A percentile compares a stretch with the other conserved stretches of the same genome.
Evolutionary conservation across 2,113 vertebrate species (phyloP).

Genomic region (Epinephelus fuscoguttatus): DNA sequence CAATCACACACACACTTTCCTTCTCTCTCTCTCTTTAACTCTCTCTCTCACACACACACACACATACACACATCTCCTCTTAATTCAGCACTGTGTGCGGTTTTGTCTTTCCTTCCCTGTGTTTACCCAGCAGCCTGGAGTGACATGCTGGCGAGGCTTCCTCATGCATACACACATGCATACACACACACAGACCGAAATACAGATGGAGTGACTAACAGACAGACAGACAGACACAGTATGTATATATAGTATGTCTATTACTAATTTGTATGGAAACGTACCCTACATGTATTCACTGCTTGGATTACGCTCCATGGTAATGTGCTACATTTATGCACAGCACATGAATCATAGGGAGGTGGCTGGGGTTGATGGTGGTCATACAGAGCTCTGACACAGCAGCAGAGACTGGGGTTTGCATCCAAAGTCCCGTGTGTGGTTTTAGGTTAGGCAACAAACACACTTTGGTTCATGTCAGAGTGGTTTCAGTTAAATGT

Average conservation of each 20-base stretch:
- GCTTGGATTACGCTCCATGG: not conserved
- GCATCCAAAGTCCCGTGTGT: not conserved
- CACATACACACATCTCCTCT: slow-evolving; percentile 9
- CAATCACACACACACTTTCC: slow-evolving; percentile 12
- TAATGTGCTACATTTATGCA: not conserved
- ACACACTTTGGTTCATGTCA: no score
- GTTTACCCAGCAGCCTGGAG: slow-evolving; percentile 75
- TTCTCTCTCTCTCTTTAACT: not conserved
- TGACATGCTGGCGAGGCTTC: slow-evolving; percentile 56
- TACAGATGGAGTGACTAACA: not conserved
- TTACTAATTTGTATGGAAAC: not conserved
- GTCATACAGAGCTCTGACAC: not conserved
- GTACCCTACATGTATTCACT: not conserved
- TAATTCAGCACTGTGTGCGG: slow-evolving; percentile 53
- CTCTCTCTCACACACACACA: slow-evolving; percentile 22
- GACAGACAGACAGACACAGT: not conserved
- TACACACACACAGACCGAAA: not conserved
- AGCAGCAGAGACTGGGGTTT: not conserved
- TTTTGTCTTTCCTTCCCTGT: slow-evolving; percentile 72
- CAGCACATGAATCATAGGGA: not conserved
- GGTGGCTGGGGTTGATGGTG: not conserved
- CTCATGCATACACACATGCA: slow-evolving; percentile 19
- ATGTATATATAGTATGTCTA: no score
- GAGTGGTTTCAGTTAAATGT: no score
- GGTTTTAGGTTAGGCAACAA: not conserved